phyloP scores from a whole-genome alignment of 2,888 invertebrate genomes.

The Polymixis lichenea region DNA sequence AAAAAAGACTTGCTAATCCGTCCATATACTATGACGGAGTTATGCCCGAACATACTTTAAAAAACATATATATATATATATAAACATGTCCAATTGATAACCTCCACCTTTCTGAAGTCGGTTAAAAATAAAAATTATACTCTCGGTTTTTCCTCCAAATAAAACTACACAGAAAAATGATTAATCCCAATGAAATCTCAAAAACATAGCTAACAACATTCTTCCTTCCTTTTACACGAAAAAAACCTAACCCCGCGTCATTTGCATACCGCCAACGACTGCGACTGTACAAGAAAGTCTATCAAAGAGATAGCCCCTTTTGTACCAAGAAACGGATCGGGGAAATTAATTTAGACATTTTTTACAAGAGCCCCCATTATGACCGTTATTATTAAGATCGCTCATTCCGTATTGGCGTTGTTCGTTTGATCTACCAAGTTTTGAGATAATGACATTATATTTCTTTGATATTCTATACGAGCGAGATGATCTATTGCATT shows the following conservation, averaged over 20 bases:
- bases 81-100: too few species aligned
- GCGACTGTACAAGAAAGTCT: conserved; percentile 76
- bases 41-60: too few species aligned
- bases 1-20: too few species aligned
- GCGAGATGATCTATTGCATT: conserved; percentile 70
- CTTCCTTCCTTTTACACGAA: conserved; percentile 34
- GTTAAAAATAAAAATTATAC: background rate
- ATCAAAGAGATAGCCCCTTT: conserved; percentile 85
- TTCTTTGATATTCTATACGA: conserved; percentile 82
- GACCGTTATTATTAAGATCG: conserved; percentile 69
- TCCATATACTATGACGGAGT: too few species aligned
- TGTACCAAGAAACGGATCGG: conserved; percentile 82
- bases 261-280: conserved; percentile 64
- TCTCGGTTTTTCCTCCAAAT: background rate
- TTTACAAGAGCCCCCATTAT: conserved; percentile 70
- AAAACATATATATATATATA: too few species aligned
- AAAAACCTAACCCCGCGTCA: conserved; percentile 56
- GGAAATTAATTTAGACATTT: conserved; percentile 87
- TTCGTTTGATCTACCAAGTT: conserved; percentile 80
- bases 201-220: conserved; percentile 36
- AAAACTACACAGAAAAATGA: conserved; percentile 25
- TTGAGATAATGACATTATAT: conserved; percentile 85
- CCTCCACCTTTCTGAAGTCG: too few species aligned
- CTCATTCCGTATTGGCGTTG: conserved; percentile 81
- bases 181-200: conserved; percentile 19